These are phyloP conservation scores for Drosophila suboccidentalis DNA, from an alignment of 2,888 invertebrate genomes.

Conservation along the genomic window DNA sequence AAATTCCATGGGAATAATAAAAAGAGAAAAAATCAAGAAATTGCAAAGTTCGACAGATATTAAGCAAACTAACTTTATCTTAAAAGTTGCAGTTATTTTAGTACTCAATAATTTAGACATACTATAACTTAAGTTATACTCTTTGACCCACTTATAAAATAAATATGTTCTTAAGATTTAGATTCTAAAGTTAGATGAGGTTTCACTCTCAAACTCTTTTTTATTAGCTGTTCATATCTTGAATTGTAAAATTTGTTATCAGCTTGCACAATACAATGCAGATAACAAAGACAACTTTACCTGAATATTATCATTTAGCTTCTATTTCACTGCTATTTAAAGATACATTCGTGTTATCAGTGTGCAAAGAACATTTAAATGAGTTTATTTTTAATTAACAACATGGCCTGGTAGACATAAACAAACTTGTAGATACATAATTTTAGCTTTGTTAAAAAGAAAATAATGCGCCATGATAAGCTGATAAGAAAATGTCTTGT, in stretches of 20 bases:
- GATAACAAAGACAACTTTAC: conserved; percentile 21
- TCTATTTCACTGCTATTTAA: conserved; percentile 34
- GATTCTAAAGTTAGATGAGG: not conserved
- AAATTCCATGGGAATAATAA: not conserved
- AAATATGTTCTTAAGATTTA: not conserved
- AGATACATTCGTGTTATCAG: conserved; percentile 36
- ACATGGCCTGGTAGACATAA: conserved; percentile 3
- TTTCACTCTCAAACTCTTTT: not conserved
- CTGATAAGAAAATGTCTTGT: conserved; percentile 26
- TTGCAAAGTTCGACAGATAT: not conserved
- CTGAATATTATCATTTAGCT: conserved; percentile 9
- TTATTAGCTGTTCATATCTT: conserved; percentile 12
- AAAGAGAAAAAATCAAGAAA: no score
- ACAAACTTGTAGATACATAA: conserved; percentile 12
- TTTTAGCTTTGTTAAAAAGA: conserved; percentile 16
- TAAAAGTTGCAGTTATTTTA: not conserved
- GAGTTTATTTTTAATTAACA: conserved; percentile 44
- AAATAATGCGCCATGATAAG: conserved; percentile 32
- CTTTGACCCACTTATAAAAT: not conserved
- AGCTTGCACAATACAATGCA: conserved; percentile 6
- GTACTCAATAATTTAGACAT: not conserved
- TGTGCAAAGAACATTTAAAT: conserved; percentile 47
- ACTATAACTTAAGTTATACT: not conserved
- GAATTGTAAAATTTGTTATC: conserved; percentile 26
- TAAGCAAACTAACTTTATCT: not conserved